These are phyloP conservation scores for Palythoa grandis DNA, from an alignment of 92 coral and sea anemone genomes.

Conservation along the genomic window DNA sequence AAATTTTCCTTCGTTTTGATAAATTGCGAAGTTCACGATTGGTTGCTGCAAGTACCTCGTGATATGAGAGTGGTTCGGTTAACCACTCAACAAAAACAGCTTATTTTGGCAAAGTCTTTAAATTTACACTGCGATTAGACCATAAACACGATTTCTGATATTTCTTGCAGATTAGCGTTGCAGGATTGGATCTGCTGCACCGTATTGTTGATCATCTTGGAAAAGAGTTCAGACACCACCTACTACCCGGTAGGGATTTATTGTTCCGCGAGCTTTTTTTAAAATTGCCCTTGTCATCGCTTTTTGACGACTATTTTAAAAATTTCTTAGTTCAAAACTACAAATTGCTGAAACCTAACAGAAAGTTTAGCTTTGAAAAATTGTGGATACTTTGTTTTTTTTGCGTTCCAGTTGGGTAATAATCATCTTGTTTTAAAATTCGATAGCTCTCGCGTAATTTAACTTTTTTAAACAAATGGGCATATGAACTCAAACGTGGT, in stretches of 20 bases:
- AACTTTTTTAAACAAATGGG: background rate
- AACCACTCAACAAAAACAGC: conserved; percentile 26
- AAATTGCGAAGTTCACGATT: conserved; percentile 1
- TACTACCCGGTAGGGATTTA: conserved; percentile 76
- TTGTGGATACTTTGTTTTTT: background rate
- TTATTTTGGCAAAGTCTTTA: conserved; percentile 7
- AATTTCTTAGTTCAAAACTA: background rate
- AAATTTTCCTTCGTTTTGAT: background rate
- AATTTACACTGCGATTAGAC: background rate
- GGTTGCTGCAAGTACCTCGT: background rate
- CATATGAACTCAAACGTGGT: background rate
- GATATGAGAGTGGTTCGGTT: conserved; percentile 3
- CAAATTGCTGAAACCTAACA: too few species aligned
- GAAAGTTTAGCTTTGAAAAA: background rate
- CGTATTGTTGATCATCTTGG: conserved; percentile 86
- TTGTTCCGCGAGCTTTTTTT: conserved; percentile 9
- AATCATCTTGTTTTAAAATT: background rate
- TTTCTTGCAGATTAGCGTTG: conserved; percentile 84
- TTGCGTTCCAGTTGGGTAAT: background rate
- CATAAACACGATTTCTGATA: conserved; percentile 9
- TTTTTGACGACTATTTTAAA: background rate
- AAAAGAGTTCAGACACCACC: conserved; percentile 79
- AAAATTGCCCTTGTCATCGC: conserved; percentile 4
- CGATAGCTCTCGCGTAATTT: background rate
- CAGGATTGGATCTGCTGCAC: conserved; percentile 88